phyloP scores from a whole-genome alignment of 2,113 vertebrate species.

The Balaenoptera acutorostrata region DNA sequence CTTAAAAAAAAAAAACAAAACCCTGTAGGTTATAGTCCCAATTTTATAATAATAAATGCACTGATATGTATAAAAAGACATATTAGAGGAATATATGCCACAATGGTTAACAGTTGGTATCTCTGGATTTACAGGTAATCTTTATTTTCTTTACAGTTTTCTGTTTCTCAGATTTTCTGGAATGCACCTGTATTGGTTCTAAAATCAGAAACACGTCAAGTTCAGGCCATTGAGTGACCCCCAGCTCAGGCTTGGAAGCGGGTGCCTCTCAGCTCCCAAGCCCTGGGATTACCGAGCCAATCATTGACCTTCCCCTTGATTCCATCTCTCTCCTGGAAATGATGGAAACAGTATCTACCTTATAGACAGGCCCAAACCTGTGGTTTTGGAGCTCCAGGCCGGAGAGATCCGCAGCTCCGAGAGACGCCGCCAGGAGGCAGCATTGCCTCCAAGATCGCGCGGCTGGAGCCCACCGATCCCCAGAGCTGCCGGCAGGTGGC shows the following conservation, averaged over 20 bases:
- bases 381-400: fast-evolving
- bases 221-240: background rate
- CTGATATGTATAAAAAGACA: background rate
- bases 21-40: background rate
- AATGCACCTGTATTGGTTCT: background rate
- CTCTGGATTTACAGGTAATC: background rate
- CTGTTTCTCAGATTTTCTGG: background rate
- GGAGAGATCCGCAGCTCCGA: background rate
- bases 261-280: background rate
- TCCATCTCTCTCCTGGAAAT: background rate
- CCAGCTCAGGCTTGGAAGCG: background rate
- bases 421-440: background rate
- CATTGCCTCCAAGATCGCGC: background rate
- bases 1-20: background rate
- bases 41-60: background rate
- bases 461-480: fast-evolving
- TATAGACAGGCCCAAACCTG: background rate
- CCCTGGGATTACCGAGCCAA: background rate
- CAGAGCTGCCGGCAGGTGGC: background rate
- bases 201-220: background rate
- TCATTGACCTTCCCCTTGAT: background rate
- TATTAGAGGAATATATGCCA: background rate
- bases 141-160: background rate
- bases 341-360: background rate
- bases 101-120: background rate